These are phyloP conservation scores for Tiliacea citrago DNA, from an alignment of 2,888 invertebrate species.

Conservation along the genomic window DNA sequence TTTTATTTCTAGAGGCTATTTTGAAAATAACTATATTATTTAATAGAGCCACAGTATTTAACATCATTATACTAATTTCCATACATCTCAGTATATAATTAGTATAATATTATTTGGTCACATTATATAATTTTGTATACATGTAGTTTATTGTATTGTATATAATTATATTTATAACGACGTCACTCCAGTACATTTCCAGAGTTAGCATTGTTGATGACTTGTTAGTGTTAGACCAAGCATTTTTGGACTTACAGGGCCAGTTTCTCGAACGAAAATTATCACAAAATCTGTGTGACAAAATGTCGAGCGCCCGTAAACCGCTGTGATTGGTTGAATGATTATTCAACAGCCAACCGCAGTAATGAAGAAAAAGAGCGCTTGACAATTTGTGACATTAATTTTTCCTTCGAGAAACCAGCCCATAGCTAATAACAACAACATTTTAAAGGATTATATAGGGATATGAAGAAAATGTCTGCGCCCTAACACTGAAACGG, in stretches of 20 bases:
- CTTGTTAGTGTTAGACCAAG: constrained; percentile 50
- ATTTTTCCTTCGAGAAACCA: too few species aligned
- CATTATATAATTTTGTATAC: constrained; percentile 50
- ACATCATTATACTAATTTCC: constrained; percentile 41
- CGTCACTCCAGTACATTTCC: constrained; percentile 64
- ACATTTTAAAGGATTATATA: constrained; percentile 13
- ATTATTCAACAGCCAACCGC: too few species aligned
- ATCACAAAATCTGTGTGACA: too few species aligned
- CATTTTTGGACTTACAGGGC: constrained; percentile 20
- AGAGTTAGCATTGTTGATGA: constrained; percentile 55
- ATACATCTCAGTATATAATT: constrained; percentile 53
- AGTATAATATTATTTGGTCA: constrained; percentile 53
- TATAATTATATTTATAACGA: constrained; percentile 44
- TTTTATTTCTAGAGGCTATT: constrained; percentile 69
- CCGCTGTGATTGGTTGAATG: too few species aligned
- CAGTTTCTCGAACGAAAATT: too few species aligned
- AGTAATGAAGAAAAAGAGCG: too few species aligned
- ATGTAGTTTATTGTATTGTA: constrained; percentile 55
- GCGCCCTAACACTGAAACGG: constrained; percentile 15
- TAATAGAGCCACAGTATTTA: constrained; percentile 63
- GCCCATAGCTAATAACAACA: constrained; percentile 10
- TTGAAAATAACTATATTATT: constrained; percentile 52
- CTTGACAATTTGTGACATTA: too few species aligned
- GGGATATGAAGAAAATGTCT: constrained; percentile 1
- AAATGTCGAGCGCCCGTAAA: too few species aligned